Base-by-base conservation (phyloP, 2,797 vertebrate genomes). In the Acanthiza pusilla region DNA sequence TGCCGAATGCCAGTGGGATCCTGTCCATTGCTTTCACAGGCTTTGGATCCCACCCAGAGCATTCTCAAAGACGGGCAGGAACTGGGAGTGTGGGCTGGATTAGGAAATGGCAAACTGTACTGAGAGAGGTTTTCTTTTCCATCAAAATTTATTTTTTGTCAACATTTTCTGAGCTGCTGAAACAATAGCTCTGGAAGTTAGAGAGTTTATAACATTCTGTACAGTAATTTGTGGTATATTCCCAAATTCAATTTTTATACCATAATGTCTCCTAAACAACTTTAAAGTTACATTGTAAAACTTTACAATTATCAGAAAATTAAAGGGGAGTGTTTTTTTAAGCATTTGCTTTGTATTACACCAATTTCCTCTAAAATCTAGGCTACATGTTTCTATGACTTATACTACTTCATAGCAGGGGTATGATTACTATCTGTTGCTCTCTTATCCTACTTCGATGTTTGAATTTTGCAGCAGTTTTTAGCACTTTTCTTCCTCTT, bases 21-120 rank as follows among this genome's bases (percentile, higher is more conserved):
- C 77, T 82, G 63, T 94, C 95, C 96, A 96, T 93, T 76, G 85
- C 94, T 94, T 96, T 96, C 88, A 95, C 23, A 91, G 92, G 53
- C 85, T 76, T 97, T 96, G 95, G 94, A 96, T 93, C 67, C 65
- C 19, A 76, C 91, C 94, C 94, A 96, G 92, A 63, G 73, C 51
- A 79, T 72, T 96, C 79, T 93, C 89, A 93, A 92, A 94, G 87
- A 79, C 0, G 0, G 45, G 68, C 70, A 40, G 74, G 47, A 91
- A 90, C 27, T 40, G 58, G 36, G 51, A 86, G 21, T 6, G 2
- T 63, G 73, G 62, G 42, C 19, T 84, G 76, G 51, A 85, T 85
- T 88, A 84, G 89, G 51, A 92, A 92, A 86, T 72, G 3, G 10
- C 36, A 75, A 89, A 92, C 54, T 38, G 23, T 72, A 93, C 58